Conservation (phyloP, 64 coral and sea anemone genomes). For the Catalaphyllia jardinei region DNA sequence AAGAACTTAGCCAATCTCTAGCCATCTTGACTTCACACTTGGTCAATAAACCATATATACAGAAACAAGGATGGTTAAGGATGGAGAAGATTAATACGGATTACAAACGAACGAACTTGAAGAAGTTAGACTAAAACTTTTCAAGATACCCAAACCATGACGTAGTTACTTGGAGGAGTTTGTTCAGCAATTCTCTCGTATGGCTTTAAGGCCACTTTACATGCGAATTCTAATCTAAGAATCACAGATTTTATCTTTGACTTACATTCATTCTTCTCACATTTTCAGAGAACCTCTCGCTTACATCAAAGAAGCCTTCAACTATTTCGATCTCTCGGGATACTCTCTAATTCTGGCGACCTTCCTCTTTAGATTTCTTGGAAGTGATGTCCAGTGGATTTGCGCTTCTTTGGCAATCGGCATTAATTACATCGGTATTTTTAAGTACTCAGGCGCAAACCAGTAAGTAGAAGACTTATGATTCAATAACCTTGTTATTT, state of each 20-base stretch:
- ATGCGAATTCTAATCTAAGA: too few species aligned
- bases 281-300: constrained; percentile 36
- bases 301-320: constrained; percentile 44
- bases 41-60: too few species aligned
- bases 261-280: background rate
- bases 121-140: too few species aligned
- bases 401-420: constrained; percentile 25
- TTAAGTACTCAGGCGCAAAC: constrained; percentile 50
- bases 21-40: too few species aligned
- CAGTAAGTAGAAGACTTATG: constrained; percentile 10
- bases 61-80: too few species aligned
- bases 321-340: constrained; percentile 53
- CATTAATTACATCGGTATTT: constrained; percentile 53
- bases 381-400: background rate
- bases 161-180: too few species aligned
- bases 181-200: too few species aligned
- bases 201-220: too few species aligned
- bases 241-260: background rate
- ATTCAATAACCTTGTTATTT: background rate
- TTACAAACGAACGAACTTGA: too few species aligned
- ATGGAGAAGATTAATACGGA: too few species aligned
- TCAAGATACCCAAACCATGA: too few species aligned
- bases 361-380: background rate
- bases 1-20: too few species aligned
- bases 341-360: constrained; percentile 18